phyloP scores from a whole-genome alignment of 2,797 vertebrate genomes.

The Xenops minutus region DNA sequence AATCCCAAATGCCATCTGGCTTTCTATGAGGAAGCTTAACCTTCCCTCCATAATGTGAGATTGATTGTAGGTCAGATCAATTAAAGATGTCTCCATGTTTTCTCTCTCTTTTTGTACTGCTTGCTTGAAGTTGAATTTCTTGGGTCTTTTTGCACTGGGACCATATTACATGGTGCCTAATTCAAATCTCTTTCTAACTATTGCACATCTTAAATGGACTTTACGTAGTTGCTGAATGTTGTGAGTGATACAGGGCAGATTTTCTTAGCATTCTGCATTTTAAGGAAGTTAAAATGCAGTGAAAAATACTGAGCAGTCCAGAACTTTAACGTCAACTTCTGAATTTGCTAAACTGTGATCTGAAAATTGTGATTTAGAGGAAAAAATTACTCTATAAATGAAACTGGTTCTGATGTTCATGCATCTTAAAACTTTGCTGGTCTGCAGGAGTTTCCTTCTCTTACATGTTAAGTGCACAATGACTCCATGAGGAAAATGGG shows the following conservation, averaged over 20 bases:
- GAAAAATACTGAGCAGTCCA: not conserved
- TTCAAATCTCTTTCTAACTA: not conserved
- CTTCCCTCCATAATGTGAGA: not conserved
- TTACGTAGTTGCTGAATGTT: not conserved
- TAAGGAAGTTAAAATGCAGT: not conserved
- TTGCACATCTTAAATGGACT: not conserved
- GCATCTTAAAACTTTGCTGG: not conserved
- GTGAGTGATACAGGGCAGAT: not conserved
- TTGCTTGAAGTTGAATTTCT: not conserved
- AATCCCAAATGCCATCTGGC: not conserved
- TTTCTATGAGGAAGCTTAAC: not conserved
- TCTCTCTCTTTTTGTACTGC: not conserved
- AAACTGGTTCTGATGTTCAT: not conserved
- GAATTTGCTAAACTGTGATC: not conserved
- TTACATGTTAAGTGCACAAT: not conserved
- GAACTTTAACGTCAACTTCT: not conserved
- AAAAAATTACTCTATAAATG: not conserved
- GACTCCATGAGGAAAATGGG: not conserved
- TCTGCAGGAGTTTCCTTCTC: not conserved
- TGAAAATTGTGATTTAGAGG: not conserved
- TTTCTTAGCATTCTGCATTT: not conserved
- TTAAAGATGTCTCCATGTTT: not conserved
- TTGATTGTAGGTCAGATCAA: not conserved
- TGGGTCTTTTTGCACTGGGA: not conserved
- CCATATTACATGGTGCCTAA: not conserved